Base-by-base conservation (phyloP, 2,888 invertebrate species). In the Linnaemya vulpina region DNA sequence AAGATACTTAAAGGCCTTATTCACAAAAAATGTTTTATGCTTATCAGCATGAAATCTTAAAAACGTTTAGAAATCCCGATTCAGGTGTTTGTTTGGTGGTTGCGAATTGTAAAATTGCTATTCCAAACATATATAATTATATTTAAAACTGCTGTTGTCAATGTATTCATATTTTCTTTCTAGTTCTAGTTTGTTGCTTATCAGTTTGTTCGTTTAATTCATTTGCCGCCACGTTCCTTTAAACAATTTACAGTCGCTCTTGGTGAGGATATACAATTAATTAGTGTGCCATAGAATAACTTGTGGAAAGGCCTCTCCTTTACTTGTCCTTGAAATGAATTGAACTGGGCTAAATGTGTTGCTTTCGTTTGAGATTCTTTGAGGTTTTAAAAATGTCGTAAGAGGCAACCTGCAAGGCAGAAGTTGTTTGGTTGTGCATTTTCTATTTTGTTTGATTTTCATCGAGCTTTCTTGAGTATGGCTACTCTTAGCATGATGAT, bases 401-500 rank as follows among this genome's bases (percentile, higher is more conserved):
- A 40, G 10, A 40, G 40, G 10, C 40, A 55, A 20, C 40, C 55
- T 15, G 40, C n/a, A 63, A 40, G 40, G 13, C 55, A 49, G 30
- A 35, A 30, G 49, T 49, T 43, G 30, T 9, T 55, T 17, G 20
- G n/a, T 49, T 43, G 10, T 46, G n/a, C 22, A 40, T 3, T 55
- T 60, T 35, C 38, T 53, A 43, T 25, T 68, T 74, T 53, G 51
- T 78, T 78, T 55, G 49, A 79, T 55, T 60, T 49, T 68, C 60
- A 35, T 77, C 49, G 13, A 11, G 53, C 20, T 55, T 76, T 58
- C 40, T 67, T 78, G 15, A 49, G 15, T 68, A 13, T 71, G 79
- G n/a, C 63, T 55, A 71, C 58, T 75, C 71, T 76, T 80, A 65
- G 70, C 58, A 70, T 76, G 43, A 84, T n/a, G n/a, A n/a, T n/a